phyloP scores from a whole-genome alignment of 2,113 vertebrate species.

The Dendropsophus ebraccatus region DNA sequence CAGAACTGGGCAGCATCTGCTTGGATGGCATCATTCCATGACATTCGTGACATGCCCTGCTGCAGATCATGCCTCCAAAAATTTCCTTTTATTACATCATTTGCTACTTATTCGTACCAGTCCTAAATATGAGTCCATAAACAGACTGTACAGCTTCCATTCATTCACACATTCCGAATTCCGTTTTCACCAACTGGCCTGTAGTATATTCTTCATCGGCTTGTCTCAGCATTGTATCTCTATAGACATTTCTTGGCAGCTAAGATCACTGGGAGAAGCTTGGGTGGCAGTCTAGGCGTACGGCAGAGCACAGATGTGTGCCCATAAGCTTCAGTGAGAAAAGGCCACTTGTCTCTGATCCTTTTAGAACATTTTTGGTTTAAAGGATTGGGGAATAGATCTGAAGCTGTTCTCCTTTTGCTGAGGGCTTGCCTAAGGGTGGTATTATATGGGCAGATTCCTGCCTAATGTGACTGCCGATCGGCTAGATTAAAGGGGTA shows the following conservation, averaged over 20 bases:
- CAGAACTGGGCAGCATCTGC: neutral
- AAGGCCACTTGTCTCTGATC: neutral
- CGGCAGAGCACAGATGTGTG: neutral
- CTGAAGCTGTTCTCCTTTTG: too few relatives aligned
- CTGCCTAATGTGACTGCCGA: too few relatives aligned
- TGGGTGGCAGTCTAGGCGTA: neutral
- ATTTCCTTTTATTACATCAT: neutral
- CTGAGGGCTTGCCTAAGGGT: too few relatives aligned
- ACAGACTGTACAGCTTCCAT: neutral
- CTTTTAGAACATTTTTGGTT: neutral
- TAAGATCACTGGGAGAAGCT: neutral
- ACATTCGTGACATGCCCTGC: neutral
- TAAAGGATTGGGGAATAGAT: neutral
- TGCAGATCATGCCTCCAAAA: neutral
- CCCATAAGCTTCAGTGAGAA: too few relatives aligned
- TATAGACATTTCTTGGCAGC: neutral
- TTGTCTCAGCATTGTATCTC: neutral
- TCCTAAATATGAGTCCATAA: neutral
- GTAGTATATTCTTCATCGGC: neutral
- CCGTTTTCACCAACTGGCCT: neutral
- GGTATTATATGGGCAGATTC: too few relatives aligned
- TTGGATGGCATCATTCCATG: slow-evolving; percentile 10
- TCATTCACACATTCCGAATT: neutral
- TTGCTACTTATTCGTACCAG: neutral
- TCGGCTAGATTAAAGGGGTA: too few relatives aligned